Conservation (phyloP, 2,888 invertebrate species). For the Synanthedon myopaeformis region DNA sequence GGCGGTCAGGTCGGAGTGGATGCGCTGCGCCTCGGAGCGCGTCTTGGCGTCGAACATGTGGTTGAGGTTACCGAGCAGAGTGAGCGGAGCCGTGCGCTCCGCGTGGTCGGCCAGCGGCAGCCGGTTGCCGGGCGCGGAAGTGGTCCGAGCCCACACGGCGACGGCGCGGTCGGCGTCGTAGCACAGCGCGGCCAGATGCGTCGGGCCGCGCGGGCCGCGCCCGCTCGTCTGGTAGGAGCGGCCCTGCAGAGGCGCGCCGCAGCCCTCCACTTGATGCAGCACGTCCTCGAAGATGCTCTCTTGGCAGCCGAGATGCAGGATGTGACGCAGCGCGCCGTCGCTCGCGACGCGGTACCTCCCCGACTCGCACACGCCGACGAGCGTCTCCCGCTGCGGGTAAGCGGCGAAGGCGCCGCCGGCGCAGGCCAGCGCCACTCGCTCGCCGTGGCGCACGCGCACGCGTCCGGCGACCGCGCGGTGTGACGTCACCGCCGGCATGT, state of each 20-base stretch:
- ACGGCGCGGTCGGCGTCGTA: slow-evolving; percentile 45
- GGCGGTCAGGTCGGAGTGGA: slow-evolving; percentile 46
- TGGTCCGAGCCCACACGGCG: slow-evolving; percentile 22
- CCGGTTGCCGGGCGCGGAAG: slow-evolving; percentile 19
- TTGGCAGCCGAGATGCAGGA: slow-evolving; percentile 59
- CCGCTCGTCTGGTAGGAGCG: slow-evolving; percentile 42
- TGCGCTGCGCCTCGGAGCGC: slow-evolving; percentile 38
- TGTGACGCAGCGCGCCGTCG: slow-evolving; percentile 27
- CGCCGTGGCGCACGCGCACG: slow-evolving; percentile 28
- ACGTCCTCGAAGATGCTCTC: slow-evolving; percentile 55
- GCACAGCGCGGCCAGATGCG: slow-evolving; percentile 48
- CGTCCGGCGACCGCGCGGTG: slow-evolving; percentile 28
- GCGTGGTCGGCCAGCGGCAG: slow-evolving; percentile 30
- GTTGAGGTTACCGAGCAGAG: slow-evolving; percentile 57
- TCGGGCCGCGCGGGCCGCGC: slow-evolving; percentile 11
- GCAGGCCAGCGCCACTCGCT: slow-evolving; percentile 38
- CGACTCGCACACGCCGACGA: slow-evolving; percentile 33
- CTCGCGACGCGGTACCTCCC: slow-evolving; percentile 33
- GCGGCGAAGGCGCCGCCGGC: slow-evolving; percentile 39
- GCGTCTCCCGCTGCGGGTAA: slow-evolving; percentile 29
- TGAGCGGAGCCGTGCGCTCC: slow-evolving; percentile 33
- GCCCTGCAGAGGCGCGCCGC: slow-evolving; percentile 43
- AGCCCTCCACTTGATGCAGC: slow-evolving; percentile 46
- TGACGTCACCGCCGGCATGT: slow-evolving; percentile 54
- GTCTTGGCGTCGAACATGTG: slow-evolving; percentile 56